These are phyloP conservation scores for Bubo scandiacus DNA, from an alignment of 2,113 vertebrate genomes.

Conservation along the genomic window DNA sequence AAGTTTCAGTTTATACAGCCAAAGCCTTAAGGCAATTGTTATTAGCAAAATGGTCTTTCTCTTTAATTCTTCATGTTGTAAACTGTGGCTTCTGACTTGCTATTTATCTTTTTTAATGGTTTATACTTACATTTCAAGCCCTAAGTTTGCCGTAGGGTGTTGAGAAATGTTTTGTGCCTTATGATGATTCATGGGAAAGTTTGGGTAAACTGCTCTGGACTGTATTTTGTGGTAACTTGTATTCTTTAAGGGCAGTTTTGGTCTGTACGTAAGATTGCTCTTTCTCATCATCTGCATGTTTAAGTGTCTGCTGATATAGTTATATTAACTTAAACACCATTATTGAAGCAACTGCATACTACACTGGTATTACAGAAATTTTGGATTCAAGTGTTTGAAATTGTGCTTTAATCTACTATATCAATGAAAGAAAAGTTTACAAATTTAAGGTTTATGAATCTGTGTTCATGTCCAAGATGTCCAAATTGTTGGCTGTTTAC, in stretches of 20 bases:
- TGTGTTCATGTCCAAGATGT: background rate
- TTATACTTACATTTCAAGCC: background rate
- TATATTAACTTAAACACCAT: background rate
- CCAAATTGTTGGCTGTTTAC: background rate
- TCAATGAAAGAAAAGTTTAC: background rate
- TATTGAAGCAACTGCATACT: background rate
- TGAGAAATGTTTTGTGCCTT: background rate
- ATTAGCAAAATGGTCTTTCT: conserved; percentile 4
- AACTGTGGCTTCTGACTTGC: background rate
- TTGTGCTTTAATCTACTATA: background rate
- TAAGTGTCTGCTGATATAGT: background rate
- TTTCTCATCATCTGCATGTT: background rate
- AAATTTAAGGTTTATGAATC: background rate
- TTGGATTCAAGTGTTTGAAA: background rate
- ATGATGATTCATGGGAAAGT: background rate
- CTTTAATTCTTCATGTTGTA: background rate
- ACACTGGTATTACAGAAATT: background rate
- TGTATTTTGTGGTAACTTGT: background rate
- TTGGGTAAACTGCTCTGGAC: background rate
- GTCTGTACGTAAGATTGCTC: background rate
- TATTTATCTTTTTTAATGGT: conserved; percentile 39
- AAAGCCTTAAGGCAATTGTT: background rate
- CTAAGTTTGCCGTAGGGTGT: background rate
- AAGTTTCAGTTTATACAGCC: background rate
- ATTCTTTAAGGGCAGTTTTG: background rate